phyloP scores from a whole-genome alignment of 2,113 vertebrate species.

The Arizona elegans region DNA sequence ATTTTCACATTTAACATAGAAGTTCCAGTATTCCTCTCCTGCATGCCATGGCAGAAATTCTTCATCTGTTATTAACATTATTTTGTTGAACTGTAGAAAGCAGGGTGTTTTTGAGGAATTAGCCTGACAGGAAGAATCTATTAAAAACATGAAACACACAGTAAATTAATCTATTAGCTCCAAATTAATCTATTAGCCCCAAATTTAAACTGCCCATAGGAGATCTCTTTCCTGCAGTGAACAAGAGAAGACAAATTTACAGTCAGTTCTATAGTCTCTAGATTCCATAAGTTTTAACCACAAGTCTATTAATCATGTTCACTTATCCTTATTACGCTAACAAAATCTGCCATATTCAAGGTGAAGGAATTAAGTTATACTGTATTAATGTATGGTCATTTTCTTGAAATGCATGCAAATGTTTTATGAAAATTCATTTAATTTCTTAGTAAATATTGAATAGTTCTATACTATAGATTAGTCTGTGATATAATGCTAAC shows the following conservation, averaged over 20 bases:
- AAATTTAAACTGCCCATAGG: not conserved
- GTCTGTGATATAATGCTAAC: too few relatives aligned
- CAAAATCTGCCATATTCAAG: not conserved
- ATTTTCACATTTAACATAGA: conserved; percentile 55
- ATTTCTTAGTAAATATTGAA: not conserved
- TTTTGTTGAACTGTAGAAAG: conserved; percentile 70
- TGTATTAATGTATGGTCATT: not conserved
- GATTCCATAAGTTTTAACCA: not conserved
- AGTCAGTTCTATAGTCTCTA: not conserved
- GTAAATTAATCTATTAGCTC: conserved; percentile 15
- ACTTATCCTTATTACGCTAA: not conserved
- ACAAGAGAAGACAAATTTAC: not conserved
- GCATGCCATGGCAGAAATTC: conserved; percentile 76
- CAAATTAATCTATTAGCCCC: conserved; percentile 19
- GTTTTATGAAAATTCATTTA: not conserved
- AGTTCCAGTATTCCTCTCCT: conserved; percentile 81
- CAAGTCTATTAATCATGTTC: not conserved
- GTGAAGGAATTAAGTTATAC: not conserved
- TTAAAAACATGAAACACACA: conserved; percentile 33
- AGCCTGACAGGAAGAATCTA: conserved; percentile 62
- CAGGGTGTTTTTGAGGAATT: conserved; percentile 37
- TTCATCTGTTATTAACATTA: conserved; percentile 69
- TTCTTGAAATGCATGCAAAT: not conserved
- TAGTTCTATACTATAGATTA: not conserved
- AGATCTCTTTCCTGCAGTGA: not conserved